Evolutionary conservation across 2,797 vertebrate genomes (phyloP).

Genomic region (Hydrophis major): DNA sequence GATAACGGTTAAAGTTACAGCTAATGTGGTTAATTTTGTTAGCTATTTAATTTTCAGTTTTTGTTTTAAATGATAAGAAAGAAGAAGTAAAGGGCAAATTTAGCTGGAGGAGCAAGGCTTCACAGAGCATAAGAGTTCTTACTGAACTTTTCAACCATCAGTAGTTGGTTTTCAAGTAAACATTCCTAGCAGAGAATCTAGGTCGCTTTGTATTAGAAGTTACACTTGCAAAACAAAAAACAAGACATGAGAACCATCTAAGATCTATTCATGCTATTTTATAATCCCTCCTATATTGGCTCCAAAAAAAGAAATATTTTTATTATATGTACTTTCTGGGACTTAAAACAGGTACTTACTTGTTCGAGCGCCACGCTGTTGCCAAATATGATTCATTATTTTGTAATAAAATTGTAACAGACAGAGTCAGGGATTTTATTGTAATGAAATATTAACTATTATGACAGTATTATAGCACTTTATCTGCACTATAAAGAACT

Average conservation of each 20-base stretch:
- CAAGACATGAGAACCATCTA: background rate
- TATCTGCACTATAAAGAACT: background rate
- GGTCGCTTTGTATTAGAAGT: background rate
- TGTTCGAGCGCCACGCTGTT: background rate
- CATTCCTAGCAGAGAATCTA: background rate
- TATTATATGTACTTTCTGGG: background rate
- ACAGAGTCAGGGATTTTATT: background rate
- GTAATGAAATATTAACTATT: background rate
- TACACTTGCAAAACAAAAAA: background rate
- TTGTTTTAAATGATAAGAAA: background rate
- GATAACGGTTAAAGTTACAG: background rate
- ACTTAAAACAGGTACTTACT: background rate
- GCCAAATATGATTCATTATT: background rate
- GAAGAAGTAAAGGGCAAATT: background rate
- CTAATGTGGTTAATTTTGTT: background rate
- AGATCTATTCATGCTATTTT: too few species aligned
- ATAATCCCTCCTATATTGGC: background rate
- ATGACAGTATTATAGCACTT: background rate
- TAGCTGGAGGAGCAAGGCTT: background rate
- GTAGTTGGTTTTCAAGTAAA: background rate
- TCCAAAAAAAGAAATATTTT: background rate
- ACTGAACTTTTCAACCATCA: background rate
- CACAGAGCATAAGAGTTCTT: background rate
- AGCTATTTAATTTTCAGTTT: background rate
- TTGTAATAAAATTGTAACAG: background rate